A percentile compares a stretch with the other conserved stretches of the same genome.
Conservation (phyloP, 2,113 vertebrate genomes). For the Solea solea region DNA sequence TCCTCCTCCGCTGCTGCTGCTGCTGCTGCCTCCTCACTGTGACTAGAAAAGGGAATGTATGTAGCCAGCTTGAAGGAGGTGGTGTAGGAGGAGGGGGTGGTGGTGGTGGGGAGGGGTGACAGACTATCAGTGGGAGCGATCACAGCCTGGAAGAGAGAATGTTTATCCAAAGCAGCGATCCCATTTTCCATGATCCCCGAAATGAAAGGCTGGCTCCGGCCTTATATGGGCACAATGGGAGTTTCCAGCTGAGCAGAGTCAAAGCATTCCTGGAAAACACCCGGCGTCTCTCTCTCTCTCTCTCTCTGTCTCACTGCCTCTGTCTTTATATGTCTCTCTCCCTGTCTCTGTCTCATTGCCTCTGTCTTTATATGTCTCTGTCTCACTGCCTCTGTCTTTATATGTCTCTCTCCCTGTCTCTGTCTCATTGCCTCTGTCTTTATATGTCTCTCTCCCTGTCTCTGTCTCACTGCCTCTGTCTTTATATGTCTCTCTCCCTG, state of each 20-base stretch:
- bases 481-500: too few relatives aligned
- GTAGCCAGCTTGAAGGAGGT: constrained; percentile 28
- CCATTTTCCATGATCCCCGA: constrained; percentile 82
- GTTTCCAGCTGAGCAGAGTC: constrained; percentile 66
- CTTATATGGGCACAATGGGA: constrained; percentile 78
- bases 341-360: not conserved
- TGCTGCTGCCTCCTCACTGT: constrained; percentile 57
- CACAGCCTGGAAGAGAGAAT: constrained; percentile 75
- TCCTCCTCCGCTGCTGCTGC: constrained; percentile 18
- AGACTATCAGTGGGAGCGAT: constrained; percentile 79
- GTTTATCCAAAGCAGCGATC: constrained; percentile 81
- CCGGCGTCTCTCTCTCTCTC: not conserved
- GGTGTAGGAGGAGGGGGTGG: constrained; percentile 2
- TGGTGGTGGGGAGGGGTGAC: constrained; percentile 39
- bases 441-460: too few relatives aligned
- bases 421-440: too few relatives aligned
- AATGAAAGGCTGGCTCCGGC: constrained; percentile 71
- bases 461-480: too few relatives aligned
- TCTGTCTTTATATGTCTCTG: not conserved
- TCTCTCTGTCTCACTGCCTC: not conserved
- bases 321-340: constrained; percentile 1
- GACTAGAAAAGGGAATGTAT: constrained; percentile 85
- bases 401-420: too few relatives aligned
- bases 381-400: too few relatives aligned
- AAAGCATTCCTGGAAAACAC: constrained; percentile 44